phyloP scores from a whole-genome alignment of 2,797 vertebrate species.

The Clarias platycephalus region DNA sequence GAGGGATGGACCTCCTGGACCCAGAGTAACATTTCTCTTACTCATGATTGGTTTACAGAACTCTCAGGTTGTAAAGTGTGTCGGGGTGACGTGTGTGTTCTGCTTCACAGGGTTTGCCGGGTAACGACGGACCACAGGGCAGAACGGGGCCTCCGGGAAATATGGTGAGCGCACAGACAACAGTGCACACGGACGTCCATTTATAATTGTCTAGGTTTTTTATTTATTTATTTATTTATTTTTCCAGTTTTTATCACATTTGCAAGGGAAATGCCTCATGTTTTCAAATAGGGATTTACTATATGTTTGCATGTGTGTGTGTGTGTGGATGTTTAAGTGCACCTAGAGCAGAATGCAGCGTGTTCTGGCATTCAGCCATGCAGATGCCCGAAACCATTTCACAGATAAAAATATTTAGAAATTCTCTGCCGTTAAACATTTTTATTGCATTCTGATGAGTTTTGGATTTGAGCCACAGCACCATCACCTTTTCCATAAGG shows the following conservation, averaged over 20 bases:
- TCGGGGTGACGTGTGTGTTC: background rate
- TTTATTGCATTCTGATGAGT: too few relatives aligned
- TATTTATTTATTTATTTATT: background rate
- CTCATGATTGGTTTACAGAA: background rate
- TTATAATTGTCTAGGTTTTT: background rate
- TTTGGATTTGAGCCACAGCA: background rate
- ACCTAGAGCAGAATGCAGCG: background rate
- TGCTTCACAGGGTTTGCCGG: conserved; percentile 79
- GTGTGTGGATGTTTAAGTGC: background rate
- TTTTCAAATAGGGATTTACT: too few relatives aligned
- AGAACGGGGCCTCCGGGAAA: conserved; percentile 81
- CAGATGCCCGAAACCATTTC: background rate
- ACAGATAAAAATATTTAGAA: conserved; percentile 1
- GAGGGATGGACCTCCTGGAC: conserved; percentile 83
- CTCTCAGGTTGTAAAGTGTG: background rate
- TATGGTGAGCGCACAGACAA: conserved; percentile 74
- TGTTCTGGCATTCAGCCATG: background rate
- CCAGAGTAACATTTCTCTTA: conserved; percentile 78
- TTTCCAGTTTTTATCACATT: background rate
- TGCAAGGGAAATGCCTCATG: background rate
- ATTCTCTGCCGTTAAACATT: background rate
- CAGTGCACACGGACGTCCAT: background rate
- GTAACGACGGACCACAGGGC: conserved; percentile 89
- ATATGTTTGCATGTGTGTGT: background rate
- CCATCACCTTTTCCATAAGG: background rate